Percentiles rank a stretch among this genome's conserved stretches.
phyloP scores from a whole-genome alignment of 2,797 vertebrate genomes.

The Liasis olivaceus region DNA sequence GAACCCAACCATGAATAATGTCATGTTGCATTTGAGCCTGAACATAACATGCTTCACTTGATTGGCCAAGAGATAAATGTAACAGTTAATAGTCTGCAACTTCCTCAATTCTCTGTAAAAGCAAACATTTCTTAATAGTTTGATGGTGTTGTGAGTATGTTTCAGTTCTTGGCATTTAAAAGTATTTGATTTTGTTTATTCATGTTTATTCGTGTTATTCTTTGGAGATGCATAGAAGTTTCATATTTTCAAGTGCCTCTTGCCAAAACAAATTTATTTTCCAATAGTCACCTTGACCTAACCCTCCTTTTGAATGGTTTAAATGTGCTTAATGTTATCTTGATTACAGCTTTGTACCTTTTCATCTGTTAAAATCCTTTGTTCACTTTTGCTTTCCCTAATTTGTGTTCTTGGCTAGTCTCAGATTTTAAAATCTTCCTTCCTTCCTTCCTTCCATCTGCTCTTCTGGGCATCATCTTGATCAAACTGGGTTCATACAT shows the following conservation, averaged over 20 bases:
- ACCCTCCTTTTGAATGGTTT: not conserved
- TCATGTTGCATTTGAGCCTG: not conserved
- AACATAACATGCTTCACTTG: conserved; percentile 3
- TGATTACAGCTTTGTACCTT: not conserved
- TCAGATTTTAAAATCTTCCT: not conserved
- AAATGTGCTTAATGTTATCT: not conserved
- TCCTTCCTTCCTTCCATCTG: not conserved
- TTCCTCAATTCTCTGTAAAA: conserved; percentile 4
- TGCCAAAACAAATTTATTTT: not conserved
- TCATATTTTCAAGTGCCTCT: not conserved
- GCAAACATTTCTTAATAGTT: not conserved
- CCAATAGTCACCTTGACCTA: not conserved
- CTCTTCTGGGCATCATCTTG: not conserved
- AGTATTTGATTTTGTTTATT: not conserved
- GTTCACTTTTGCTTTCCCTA: not conserved
- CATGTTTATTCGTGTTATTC: not conserved
- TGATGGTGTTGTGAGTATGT: not conserved
- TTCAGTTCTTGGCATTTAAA: not conserved
- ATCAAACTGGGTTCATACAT: not conserved
- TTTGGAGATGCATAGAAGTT: not conserved
- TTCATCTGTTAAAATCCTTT: not conserved
- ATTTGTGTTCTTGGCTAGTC: not conserved
- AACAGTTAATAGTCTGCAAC: not conserved
- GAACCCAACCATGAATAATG: not conserved
- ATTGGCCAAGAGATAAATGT: not conserved